These are phyloP conservation scores for Acridotheres tristis DNA, from an alignment of 2,797 vertebrate genomes.

Conservation along the genomic window DNA sequence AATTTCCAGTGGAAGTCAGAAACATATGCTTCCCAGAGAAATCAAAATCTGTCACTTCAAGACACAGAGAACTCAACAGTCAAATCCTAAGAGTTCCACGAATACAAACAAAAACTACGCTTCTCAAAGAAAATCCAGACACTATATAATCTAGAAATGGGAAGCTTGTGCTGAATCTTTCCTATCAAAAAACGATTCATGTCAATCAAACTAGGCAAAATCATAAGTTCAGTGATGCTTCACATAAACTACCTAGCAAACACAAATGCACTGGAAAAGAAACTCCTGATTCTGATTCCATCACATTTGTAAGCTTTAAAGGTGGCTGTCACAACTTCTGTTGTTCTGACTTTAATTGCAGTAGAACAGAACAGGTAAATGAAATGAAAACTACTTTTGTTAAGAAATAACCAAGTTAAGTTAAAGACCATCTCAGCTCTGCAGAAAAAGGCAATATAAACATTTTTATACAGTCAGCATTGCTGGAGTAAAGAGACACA, in stretches of 20 bases:
- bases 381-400: background rate
- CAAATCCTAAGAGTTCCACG: background rate
- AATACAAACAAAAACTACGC: background rate
- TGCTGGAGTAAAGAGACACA: background rate
- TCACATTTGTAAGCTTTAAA: background rate
- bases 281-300: background rate
- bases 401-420: background rate
- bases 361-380: background rate
- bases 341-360: background rate
- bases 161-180: background rate
- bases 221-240: accelerated
- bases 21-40: background rate
- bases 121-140: background rate
- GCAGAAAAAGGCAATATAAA: background rate
- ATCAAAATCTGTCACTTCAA: background rate
- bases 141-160: background rate
- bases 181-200: background rate
- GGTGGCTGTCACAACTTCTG: background rate
- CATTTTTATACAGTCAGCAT: background rate
- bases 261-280: background rate
- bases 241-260: background rate
- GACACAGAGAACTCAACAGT: background rate
- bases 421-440: background rate
- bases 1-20: background rate
- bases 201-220: background rate